Evolutionary conservation across 2,888 invertebrate species (phyloP), one percentile per base, ranked within the genome.

Genomic region (Pemphredon lugubris): DNA sequence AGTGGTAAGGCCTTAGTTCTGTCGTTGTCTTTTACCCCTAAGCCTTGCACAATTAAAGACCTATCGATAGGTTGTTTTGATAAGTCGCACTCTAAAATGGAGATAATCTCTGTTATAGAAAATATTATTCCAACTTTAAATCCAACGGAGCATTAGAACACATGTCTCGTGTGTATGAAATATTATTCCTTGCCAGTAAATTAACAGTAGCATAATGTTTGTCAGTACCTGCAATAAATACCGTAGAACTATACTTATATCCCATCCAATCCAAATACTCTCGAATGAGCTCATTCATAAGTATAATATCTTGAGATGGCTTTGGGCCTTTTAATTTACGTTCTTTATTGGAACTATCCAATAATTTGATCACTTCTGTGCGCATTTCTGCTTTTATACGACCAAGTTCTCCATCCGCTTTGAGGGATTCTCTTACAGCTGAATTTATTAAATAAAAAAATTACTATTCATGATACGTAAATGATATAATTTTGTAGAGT

Each of bases 191-290:
- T 34, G n/a, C 14, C n/a, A n/a, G n/a, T n/a, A n/a, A n/a, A n/a
- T n/a, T n/a, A n/a, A n/a, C 16, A 18, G 34, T 51, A 7, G n/a
- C n/a, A 34, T 34, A 1, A 50, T 26, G 32, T 11, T 5, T 30
- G 37, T 34, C 32, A 39, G 44, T 54, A 90, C 90, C 93, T 42
- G 93, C 91, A 23, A 88, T 83, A 88, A 93, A 90, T 23, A 93
- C 92, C 0, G 91, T 91, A 0, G 91, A 90, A 0, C 93, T 92
- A 76, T 94, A 94, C 21, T 93, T 90, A 78, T 94, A 94, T 0
- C 94, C 94, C 78, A 94, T 94, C 94, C 94, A 94, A 75, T 92
- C 91, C 2, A 94, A 87, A 83, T 94, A 94, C 84, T 94, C 94
- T 64, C 93, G 89, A 3, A 94, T 91, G 0, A 94, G 89, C 83